These are phyloP conservation scores for Mystacides longicornis DNA, from an alignment of 2,888 invertebrate species.

Conservation along the genomic window DNA sequence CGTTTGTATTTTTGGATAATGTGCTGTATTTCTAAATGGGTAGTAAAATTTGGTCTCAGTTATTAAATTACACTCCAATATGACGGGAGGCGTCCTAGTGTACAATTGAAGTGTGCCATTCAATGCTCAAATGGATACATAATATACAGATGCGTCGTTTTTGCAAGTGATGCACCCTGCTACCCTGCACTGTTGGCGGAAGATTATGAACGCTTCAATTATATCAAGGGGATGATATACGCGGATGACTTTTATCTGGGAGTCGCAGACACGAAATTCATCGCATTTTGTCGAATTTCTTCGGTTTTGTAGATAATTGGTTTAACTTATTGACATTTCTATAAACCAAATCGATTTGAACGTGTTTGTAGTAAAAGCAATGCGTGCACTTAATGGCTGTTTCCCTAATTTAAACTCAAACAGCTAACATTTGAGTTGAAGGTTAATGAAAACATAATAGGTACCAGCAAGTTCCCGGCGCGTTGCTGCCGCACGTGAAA, in stretches of 20 bases:
- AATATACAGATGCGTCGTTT: not conserved
- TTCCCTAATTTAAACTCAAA: no score
- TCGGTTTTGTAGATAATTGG: no score
- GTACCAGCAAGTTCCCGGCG: no score
- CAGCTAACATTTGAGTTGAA: no score
- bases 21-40: no score
- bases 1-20: no score
- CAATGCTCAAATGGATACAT: slow-evolving; percentile 1
- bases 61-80: not conserved
- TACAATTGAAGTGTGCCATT: not conserved
- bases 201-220: slow-evolving; percentile 1
- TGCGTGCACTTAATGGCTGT: no score
- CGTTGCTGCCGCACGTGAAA: no score
- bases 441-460: no score
- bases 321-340: no score
- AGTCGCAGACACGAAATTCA: not conserved
- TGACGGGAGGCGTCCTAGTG: not conserved
- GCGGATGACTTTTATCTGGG: not conserved
- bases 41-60: not conserved
- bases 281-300: not conserved
- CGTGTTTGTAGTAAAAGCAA: no score
- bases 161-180: not conserved
- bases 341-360: no score
- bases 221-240: not conserved
- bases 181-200: not conserved